Evolutionary conservation across 1,140 invertebrate species (phyloP).

Genomic region (Acyrthosiphon pisum): DNA sequence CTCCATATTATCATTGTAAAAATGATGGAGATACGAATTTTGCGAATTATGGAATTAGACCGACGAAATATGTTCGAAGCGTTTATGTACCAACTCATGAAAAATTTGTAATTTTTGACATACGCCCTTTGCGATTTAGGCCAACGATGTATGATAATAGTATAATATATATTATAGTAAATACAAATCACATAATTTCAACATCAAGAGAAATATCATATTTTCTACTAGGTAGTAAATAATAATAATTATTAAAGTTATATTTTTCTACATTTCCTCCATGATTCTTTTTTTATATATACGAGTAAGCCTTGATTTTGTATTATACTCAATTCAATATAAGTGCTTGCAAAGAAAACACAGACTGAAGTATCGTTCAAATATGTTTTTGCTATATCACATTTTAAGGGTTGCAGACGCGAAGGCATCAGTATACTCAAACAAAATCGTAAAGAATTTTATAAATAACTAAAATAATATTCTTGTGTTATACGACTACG

Average conservation of each 20-base stretch:
- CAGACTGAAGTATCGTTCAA: background rate
- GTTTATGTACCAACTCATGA: too few species aligned
- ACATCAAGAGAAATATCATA: background rate
- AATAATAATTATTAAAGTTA: background rate
- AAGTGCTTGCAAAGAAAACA: background rate
- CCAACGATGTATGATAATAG: background rate
- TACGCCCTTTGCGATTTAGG: too few species aligned
- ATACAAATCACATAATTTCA: background rate
- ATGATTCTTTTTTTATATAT: background rate
- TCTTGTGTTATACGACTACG: slow-evolving; percentile 8
- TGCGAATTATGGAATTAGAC: too few species aligned
- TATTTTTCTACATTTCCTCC: background rate
- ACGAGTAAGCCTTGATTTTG: background rate
- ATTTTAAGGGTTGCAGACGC: background rate
- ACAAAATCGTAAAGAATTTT: slow-evolving; percentile 18
- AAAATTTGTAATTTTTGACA: too few species aligned
- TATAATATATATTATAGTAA: too few species aligned
- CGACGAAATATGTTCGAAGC: too few species aligned
- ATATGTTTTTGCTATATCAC: slow-evolving; percentile 16
- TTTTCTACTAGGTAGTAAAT: background rate
- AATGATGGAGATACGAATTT: too few species aligned
- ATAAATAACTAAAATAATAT: slow-evolving; percentile 8
- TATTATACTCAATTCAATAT: slow-evolving; percentile 18
- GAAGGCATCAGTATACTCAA: slow-evolving; percentile 12
- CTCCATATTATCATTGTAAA: too few species aligned